Conservation (phyloP, 37 sponge, comb jelly and placozoan genomes). For the Diacarnus erythraeanus region DNA sequence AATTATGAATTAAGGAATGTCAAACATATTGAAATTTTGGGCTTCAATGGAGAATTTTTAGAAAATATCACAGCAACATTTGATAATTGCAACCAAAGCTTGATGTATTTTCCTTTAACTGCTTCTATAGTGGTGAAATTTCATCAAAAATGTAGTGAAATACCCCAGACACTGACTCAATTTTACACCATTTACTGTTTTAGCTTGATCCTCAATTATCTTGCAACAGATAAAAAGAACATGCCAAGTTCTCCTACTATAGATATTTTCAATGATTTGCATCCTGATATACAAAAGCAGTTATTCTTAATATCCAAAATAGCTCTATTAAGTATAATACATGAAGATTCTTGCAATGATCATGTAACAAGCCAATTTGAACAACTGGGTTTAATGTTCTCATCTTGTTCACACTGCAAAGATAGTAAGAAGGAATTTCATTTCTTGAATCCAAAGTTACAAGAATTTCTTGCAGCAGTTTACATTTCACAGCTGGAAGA, state of each 20-base stretch:
- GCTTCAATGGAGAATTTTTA: not conserved
- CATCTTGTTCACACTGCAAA: conserved; percentile 9
- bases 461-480: not conserved
- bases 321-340: not conserved
- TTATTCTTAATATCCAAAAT: not conserved
- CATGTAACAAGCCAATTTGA: not conserved
- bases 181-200: not conserved
- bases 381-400: not conserved
- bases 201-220: not conserved
- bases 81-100: too few relatives aligned
- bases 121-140: not conserved
- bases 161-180: not conserved
- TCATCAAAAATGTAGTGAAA: not conserved
- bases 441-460: not conserved
- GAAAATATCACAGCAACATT: not conserved
- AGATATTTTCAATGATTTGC: not conserved
- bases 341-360: not conserved
- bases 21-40: not conserved
- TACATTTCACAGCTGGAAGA: not conserved
- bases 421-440: conserved; percentile 1
- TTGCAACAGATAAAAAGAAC: not conserved
- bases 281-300: not conserved
- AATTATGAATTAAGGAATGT: not conserved
- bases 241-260: not conserved
- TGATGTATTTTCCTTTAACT: not conserved